These are phyloP conservation scores for Gymnoscelis rufifasciata DNA, from an alignment of 2,888 invertebrate genomes.

Conservation along the genomic window DNA sequence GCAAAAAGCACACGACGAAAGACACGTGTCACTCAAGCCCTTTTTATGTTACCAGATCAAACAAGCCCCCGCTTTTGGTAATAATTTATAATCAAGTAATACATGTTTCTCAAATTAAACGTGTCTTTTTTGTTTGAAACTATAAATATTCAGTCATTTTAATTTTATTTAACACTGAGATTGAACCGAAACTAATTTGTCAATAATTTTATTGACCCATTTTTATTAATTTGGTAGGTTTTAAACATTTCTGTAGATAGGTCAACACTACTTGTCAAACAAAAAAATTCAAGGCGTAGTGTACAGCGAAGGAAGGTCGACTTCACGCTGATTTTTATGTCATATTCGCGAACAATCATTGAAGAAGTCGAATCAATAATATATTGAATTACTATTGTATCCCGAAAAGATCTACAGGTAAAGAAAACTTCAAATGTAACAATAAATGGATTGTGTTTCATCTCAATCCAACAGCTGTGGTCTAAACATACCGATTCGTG, in stretches of 20 bases:
- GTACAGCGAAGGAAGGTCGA: too few species aligned
- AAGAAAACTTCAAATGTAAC: too few species aligned
- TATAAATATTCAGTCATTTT: too few species aligned
- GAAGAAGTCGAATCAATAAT: constrained; percentile 20
- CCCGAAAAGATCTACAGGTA: constrained; percentile 15
- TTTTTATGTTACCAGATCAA: constrained; percentile 8
- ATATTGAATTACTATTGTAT: constrained; percentile 5
- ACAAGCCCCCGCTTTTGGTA: constrained; percentile 7
- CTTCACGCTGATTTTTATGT: not conserved
- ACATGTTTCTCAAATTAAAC: too few species aligned
- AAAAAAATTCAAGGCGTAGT: constrained; percentile 6
- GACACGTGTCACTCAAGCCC: constrained; percentile 15
- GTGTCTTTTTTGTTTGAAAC: too few species aligned
- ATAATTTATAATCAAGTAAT: not conserved
- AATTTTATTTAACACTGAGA: not conserved
- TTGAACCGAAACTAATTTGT: too few species aligned
- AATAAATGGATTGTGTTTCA: too few species aligned
- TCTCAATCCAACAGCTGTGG: too few species aligned
- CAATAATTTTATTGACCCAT: too few species aligned
- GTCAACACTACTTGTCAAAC: constrained; percentile 11
- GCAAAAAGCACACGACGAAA: constrained; percentile 1
- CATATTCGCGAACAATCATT: constrained; percentile 17
- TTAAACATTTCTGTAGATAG: not conserved
- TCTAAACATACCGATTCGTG: too few species aligned
- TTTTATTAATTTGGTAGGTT: not conserved